phyloP scores from a whole-genome alignment of 2,113 vertebrate genomes.

The Nycticebus coucang region DNA sequence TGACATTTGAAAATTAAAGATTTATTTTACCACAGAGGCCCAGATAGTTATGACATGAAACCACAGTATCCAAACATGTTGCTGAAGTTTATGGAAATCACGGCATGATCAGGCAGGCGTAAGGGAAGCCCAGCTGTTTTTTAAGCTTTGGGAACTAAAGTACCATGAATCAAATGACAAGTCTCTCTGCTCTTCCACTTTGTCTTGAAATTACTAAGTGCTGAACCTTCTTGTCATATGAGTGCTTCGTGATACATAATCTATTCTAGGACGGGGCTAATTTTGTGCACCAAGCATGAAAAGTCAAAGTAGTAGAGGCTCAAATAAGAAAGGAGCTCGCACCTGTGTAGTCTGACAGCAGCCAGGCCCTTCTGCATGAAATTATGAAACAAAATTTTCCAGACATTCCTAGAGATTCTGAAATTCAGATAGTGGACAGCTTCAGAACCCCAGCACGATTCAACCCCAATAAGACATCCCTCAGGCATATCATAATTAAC shows the following conservation, averaged over 20 bases:
- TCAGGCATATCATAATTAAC: too few relatives aligned
- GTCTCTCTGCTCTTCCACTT: conserved; percentile 47
- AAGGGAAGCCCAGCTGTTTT: conserved; percentile 41
- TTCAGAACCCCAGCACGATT: too few relatives aligned
- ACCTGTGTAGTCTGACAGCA: not conserved
- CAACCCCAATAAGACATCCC: too few relatives aligned
- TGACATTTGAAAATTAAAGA: conserved; percentile 54
- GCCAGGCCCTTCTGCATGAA: too few relatives aligned
- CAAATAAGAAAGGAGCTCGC: not conserved
- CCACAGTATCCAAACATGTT: conserved; percentile 56
- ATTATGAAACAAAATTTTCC: too few relatives aligned
- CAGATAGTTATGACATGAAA: conserved; percentile 47
- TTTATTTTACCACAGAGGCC: conserved; percentile 36
- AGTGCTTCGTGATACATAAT: not conserved
- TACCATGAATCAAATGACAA: conserved; percentile 50
- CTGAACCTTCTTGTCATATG: not conserved
- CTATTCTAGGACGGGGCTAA: conserved; percentile 9
- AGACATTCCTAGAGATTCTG: too few relatives aligned
- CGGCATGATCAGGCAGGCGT: not conserved
- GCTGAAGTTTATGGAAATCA: conserved; percentile 5
- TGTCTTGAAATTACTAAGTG: conserved; percentile 21
- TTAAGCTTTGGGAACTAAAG: conserved; percentile 7
- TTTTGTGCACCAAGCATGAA: not conserved
- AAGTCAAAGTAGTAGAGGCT: not conserved
- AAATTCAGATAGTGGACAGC: too few relatives aligned